A percentile compares a stretch with the other conserved stretches of the same genome.
phyloP scores from a whole-genome alignment of 2,888 invertebrate species.

The Parasteatoda lunata region DNA sequence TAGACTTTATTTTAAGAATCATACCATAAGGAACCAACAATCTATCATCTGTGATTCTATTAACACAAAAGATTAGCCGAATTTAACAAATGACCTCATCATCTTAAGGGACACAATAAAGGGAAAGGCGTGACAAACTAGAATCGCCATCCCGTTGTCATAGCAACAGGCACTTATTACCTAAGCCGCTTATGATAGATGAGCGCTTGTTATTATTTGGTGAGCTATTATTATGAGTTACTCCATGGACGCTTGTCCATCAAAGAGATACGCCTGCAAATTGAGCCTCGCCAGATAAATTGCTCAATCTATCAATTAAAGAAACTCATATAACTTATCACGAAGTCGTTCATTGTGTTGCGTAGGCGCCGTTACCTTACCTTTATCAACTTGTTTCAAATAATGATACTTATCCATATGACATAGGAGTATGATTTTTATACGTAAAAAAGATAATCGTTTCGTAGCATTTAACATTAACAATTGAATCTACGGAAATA shows the following conservation, averaged over 20 bases:
- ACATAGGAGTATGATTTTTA: no score
- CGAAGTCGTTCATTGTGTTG: not conserved
- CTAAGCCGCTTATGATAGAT: constrained; percentile 40
- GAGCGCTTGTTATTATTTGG: constrained; percentile 35
- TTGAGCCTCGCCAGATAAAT: not conserved
- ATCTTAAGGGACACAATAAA: constrained; percentile 26
- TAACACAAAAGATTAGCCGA: not conserved
- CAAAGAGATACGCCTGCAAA: not conserved
- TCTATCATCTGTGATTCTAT: constrained; percentile 1
- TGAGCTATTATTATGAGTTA: constrained; percentile 24
- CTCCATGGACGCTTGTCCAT: not conserved
- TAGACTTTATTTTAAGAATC: no score
- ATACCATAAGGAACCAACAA: not conserved
- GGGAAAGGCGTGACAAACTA: constrained; percentile 8
- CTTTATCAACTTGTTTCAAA: no score
- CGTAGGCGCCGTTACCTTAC: no score
- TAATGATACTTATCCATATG: no score
- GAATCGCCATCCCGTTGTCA: constrained; percentile 20
- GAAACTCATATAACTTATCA: not conserved
- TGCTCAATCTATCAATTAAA: not conserved
- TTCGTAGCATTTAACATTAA: no score
- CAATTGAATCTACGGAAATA: no score
- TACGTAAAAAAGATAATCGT: no score
- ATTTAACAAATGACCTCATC: constrained; percentile 4
- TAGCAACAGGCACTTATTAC: constrained; percentile 18